Base-by-base conservation (phyloP, 2,797 vertebrate genomes). In the Nasua narica region DNA sequence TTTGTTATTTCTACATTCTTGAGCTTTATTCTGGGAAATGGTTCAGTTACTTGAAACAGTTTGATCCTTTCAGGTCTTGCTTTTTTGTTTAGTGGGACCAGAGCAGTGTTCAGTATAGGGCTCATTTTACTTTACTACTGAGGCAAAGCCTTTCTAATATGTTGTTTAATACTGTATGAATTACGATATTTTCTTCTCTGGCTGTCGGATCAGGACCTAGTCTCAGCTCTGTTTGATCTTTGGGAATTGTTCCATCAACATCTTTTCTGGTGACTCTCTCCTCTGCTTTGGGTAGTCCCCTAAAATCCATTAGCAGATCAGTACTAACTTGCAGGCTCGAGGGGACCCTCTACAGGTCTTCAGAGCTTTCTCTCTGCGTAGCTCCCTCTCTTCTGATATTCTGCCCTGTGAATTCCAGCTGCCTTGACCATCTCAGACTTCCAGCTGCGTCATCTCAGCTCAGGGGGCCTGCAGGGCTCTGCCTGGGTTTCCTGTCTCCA, bases 61-160 rank as follows among this genome's bases (percentile, higher is more conserved):
- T 91, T 77, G 35, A n/a, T 85, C 52, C 23, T 82, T 93, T 87
- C 56, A 32, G n/a, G 10, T 69, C 81, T 85, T 90, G n/a, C 40
- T 74, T 79, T 83, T 95, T 93, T 90, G 52, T 50, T 95, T 87
- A n/a, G 15, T 58, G 37, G 18, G 21, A 95, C 56, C 69, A 91
- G 79, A 94, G 56, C 27, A 76, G 16, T 94, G 46, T 92, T 92
- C 89, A 70, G 40, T 77, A 21, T 70, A 69, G 40, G 5, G 21
- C 21, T 72, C 65, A 58, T 77, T 93, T 87, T 84, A 58, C 54
- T 62, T 37, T 83, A n/a, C 40, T 58, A 43, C 62, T 78, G 14
- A 91, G 40, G 46, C 48, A 93, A 52, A 78, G 37, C 16, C 32
- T 35, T 81, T 93, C 43, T 87, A 46, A 9, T 65, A 21, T 10